Evolutionary conservation across 2,113 vertebrate species (phyloP).

Genomic region (Ceratotherium simum): DNA sequence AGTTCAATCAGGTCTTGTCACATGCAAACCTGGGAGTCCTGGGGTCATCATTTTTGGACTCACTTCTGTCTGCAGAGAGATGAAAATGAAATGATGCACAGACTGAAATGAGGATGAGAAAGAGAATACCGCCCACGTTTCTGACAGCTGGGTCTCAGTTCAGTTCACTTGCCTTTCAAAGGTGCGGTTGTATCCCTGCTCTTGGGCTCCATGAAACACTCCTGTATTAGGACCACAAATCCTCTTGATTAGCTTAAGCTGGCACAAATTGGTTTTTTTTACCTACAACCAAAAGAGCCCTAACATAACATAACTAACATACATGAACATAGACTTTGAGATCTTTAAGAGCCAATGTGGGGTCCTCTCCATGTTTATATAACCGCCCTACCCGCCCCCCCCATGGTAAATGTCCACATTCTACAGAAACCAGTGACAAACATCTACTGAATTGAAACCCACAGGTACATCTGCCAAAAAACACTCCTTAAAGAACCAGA

Average conservation of each 20-base stretch:
- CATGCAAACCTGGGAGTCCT: background rate
- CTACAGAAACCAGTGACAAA: slow-evolving; percentile 16
- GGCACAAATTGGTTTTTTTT: background rate
- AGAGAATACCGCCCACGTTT: rapidly evolving
- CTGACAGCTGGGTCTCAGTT: background rate
- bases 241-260: background rate
- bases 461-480: slow-evolving; percentile 44
- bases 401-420: background rate
- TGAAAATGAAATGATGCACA: background rate
- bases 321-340: background rate
- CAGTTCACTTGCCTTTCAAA: background rate
- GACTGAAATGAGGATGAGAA: background rate
- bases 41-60: background rate
- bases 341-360: background rate
- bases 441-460: slow-evolving; percentile 40
- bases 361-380: background rate
- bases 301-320: background rate
- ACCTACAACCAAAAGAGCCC: background rate
- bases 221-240: background rate
- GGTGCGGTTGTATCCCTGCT: background rate
- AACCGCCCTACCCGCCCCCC: background rate
- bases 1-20: background rate
- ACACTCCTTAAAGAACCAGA: background rate
- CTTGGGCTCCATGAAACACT: background rate
- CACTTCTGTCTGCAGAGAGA: background rate